Percentiles rank a stretch among this genome's conserved stretches.
phyloP scores from a whole-genome alignment of 2,888 invertebrate species.

The Magallana nippona region DNA sequence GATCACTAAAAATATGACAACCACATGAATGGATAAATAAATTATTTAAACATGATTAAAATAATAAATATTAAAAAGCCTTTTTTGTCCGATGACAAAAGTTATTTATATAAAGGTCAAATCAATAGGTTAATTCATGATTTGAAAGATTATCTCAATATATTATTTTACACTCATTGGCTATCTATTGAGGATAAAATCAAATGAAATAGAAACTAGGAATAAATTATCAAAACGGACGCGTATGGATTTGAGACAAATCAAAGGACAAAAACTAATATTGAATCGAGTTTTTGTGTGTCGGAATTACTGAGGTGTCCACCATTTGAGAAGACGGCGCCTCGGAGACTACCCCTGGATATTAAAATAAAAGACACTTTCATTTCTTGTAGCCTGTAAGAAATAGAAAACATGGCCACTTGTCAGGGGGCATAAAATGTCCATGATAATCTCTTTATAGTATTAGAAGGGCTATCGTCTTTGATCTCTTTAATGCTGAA shows the following conservation, averaged over 20 bases:
- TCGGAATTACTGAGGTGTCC: conserved; percentile 12
- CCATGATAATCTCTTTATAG: conserved; percentile 29
- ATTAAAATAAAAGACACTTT: not conserved
- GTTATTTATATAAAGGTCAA: too few species aligned
- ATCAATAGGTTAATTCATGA: too few species aligned
- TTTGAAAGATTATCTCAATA: too few species aligned
- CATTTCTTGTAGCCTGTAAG: conserved; percentile 20
- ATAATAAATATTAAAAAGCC: too few species aligned
- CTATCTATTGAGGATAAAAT: not conserved
- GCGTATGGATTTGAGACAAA: not conserved
- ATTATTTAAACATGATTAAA: too few species aligned
- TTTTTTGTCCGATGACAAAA: too few species aligned
- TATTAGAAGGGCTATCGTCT: conserved; percentile 13
- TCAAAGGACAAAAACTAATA: conserved; percentile 33
- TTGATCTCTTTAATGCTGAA: conserved; percentile 31
- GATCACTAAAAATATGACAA: too few species aligned
- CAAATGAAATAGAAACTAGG: conserved; percentile 9
- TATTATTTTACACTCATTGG: not conserved
- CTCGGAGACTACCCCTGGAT: not conserved
- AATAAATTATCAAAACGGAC: not conserved
- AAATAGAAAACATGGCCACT: not conserved
- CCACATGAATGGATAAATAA: too few species aligned
- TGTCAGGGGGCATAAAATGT: conserved; percentile 17
- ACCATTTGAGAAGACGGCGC: conserved; percentile 1
- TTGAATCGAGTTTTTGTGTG: conserved; percentile 22